A percentile compares a stretch with the other conserved stretches of the same genome.
Evolutionary conservation across 1,140 invertebrate genomes (phyloP).

Genomic region (Zaprionus ornatus): DNA sequence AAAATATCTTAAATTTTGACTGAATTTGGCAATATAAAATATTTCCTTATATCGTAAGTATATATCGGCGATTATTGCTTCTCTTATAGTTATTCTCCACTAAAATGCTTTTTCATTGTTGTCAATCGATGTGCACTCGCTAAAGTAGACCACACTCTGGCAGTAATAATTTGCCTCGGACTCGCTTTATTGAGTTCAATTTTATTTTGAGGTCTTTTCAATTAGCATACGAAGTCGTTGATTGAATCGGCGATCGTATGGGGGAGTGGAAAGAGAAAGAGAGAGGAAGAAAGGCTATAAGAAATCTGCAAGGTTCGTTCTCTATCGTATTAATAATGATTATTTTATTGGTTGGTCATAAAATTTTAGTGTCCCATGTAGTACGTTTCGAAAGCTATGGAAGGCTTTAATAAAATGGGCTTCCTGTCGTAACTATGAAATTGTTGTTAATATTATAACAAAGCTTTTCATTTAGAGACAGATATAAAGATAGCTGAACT

Average conservation of each 20-base stretch:
- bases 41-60: neutral
- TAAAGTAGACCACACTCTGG: constrained; percentile 11
- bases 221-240: constrained; percentile 63
- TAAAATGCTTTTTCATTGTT: constrained; percentile 32
- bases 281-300: neutral
- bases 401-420: constrained; percentile 27
- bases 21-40: neutral
- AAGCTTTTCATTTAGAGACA: constrained; percentile 51
- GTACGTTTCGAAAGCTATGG: constrained; percentile 28
- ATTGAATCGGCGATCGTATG: constrained; percentile 30
- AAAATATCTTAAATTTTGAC: neutral
- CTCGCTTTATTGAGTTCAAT: constrained; percentile 72
- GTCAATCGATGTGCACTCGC: constrained; percentile 64
- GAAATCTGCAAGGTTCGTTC: constrained; percentile 47
- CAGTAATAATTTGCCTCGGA: constrained; percentile 37
- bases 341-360: constrained; percentile 60
- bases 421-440: constrained; percentile 53
- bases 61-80: neutral
- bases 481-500: neutral
- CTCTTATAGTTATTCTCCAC: neutral
- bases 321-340: constrained; percentile 52
- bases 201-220: constrained; percentile 80
- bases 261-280: neutral
- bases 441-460: constrained; percentile 49
- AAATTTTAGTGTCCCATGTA: constrained; percentile 46